Evolutionary conservation across 2,797 vertebrate genomes (phyloP).

Genomic region (Hippoglossus hippoglossus): DNA sequence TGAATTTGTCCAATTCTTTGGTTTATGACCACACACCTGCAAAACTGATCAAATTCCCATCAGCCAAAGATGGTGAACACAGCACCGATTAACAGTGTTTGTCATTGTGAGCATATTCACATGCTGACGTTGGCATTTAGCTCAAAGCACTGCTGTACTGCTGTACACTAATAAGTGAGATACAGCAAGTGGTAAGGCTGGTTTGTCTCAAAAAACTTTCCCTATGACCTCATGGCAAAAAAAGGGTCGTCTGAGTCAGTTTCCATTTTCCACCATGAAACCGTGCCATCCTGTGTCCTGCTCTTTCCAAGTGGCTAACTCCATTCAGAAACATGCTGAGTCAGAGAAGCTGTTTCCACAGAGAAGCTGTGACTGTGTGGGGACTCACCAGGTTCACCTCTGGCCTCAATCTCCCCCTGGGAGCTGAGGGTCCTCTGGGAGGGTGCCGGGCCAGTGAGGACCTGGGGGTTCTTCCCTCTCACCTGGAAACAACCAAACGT

Average conservation of each 20-base stretch:
- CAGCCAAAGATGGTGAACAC: not conserved
- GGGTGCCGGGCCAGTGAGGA: constrained; percentile 85
- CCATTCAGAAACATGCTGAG: not conserved
- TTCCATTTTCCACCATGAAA: constrained; percentile 16
- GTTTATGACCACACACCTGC: not conserved
- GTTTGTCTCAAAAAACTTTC: not conserved
- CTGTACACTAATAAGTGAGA: not conserved
- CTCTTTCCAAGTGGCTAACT: not conserved
- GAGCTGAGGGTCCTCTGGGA: constrained; percentile 79
- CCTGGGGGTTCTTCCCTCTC: constrained; percentile 90
- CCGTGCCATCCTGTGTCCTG: constrained; percentile 6
- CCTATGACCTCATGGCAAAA: constrained; percentile 26
- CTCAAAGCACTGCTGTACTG: too few relatives aligned
- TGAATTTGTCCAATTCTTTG: too few relatives aligned
- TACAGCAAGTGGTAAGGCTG: not conserved
- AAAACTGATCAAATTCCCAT: not conserved
- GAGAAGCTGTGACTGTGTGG: not conserved
- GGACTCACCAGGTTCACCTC: constrained; percentile 53
- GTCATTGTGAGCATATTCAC: not conserved
- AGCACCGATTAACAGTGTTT: too few relatives aligned
- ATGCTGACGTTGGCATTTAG: not conserved
- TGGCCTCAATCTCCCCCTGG: constrained; percentile 55
- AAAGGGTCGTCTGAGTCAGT: constrained; percentile 23
- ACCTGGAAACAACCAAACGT: constrained; percentile 96
- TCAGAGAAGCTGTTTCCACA: too few relatives aligned